Percentiles rank a stretch among this genome's conserved stretches.
Conservation (phyloP, 2,888 invertebrate species). For the Pristionchus japonicus region DNA sequence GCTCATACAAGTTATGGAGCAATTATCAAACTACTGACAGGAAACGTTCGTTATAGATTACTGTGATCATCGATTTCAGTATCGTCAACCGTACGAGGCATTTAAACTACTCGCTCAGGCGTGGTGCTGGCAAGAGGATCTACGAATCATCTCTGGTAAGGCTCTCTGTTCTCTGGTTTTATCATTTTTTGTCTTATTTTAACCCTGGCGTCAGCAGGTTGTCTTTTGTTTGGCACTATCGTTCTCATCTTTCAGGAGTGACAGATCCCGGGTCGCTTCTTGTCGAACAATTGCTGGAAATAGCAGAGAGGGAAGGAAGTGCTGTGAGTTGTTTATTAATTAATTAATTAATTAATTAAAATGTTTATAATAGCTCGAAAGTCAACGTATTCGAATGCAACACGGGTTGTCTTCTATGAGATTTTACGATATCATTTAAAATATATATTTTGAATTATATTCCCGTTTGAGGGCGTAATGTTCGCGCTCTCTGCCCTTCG, state of each 20-base stretch:
- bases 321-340: not conserved
- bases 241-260: not conserved
- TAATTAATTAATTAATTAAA: too few relatives aligned
- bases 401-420: too few relatives aligned
- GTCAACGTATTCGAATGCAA: too few relatives aligned
- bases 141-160: not conserved
- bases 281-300: not conserved
- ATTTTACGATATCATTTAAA: too few relatives aligned
- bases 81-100: constrained; percentile 5
- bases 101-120: constrained; percentile 22
- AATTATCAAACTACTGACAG: too few relatives aligned
- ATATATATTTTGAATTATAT: too few relatives aligned
- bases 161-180: too few relatives aligned
- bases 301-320: constrained; percentile 26
- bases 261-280: not conserved
- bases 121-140: constrained; percentile 1
- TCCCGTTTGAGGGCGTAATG: not conserved
- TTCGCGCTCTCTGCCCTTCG: constrained; percentile 15
- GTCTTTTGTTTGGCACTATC: too few relatives aligned
- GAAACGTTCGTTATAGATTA: too few relatives aligned
- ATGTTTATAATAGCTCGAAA: not conserved
- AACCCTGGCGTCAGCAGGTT: too few relatives aligned
- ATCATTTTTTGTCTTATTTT: too few relatives aligned
- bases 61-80: not conserved
- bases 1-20: too few relatives aligned